Percentiles rank a stretch among this genome's conserved stretches.
phyloP scores from a whole-genome alignment of 2,113 vertebrate species.

The Vireo altiloquus region DNA sequence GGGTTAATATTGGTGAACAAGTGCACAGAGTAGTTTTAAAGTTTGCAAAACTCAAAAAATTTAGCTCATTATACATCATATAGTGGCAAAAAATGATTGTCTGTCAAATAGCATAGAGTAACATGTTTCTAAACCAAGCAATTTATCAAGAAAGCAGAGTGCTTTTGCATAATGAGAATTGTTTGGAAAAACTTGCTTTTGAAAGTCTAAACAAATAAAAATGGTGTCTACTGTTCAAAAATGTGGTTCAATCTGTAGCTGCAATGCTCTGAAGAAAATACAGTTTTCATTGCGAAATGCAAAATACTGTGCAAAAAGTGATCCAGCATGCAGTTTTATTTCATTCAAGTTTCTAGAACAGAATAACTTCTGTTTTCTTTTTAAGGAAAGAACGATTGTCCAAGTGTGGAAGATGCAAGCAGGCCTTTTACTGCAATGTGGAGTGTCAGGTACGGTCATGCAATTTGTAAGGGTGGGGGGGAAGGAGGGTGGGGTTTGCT shows the following conservation, averaged over 20 bases:
- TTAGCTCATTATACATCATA: background rate
- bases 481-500: background rate
- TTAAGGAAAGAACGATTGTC: slow-evolving; percentile 90
- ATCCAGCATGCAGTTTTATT: background rate
- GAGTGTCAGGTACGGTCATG: slow-evolving; percentile 87
- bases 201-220: background rate
- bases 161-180: background rate
- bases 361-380: slow-evolving; percentile 49
- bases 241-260: background rate
- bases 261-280: background rate
- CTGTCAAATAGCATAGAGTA: background rate
- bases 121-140: background rate
- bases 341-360: background rate
- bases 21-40: background rate
- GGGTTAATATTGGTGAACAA: background rate
- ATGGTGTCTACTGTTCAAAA: background rate
- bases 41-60: background rate
- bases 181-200: background rate
- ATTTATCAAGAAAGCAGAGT: background rate
- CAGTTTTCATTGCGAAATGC: background rate
- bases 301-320: background rate
- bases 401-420: slow-evolving; percentile 95
- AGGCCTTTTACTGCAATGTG: slow-evolving; percentile 92
- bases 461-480: background rate
- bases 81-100: background rate